phyloP scores from a whole-genome alignment of 2,888 invertebrate genomes.

The Tetragnatha montana region DNA sequence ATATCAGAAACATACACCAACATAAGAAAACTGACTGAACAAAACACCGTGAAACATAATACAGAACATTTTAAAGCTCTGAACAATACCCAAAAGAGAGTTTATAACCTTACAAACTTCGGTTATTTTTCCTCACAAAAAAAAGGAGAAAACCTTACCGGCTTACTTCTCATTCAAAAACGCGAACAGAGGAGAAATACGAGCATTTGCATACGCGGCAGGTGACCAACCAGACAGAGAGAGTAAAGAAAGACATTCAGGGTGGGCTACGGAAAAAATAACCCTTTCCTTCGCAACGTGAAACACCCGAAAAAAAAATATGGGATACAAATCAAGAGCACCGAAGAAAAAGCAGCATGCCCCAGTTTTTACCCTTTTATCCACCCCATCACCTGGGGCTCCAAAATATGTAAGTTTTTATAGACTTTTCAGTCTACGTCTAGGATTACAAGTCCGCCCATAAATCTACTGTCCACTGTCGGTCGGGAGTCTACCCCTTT shows the following conservation, averaged over 20 bases:
- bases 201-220: too few species aligned
- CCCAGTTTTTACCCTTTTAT: slow-evolving; percentile 27
- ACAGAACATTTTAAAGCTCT: too few species aligned
- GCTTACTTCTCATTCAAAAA: too few species aligned
- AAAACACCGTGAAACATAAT: too few species aligned
- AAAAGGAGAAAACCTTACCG: too few species aligned
- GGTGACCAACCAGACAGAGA: neutral
- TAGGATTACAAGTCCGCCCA: slow-evolving; percentile 46
- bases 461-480: slow-evolving; percentile 40
- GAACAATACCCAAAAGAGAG: too few species aligned
- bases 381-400: slow-evolving; percentile 13
- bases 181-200: too few species aligned
- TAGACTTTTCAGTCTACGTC: slow-evolving; percentile 13
- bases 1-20: too few species aligned
- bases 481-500: slow-evolving; percentile 5
- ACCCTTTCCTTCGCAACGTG: neutral
- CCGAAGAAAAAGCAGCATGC: neutral
- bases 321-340: neutral
- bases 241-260: neutral
- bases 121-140: too few species aligned
- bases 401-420: slow-evolving; percentile 55
- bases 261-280: neutral
- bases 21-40: too few species aligned
- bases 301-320: neutral
- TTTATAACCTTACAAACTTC: too few species aligned